A percentile compares a stretch with the other conserved stretches of the same genome.
phyloP scores from a whole-genome alignment of 2,113 vertebrate genomes.

The Sinocyclocheilus anshuiensis region DNA sequence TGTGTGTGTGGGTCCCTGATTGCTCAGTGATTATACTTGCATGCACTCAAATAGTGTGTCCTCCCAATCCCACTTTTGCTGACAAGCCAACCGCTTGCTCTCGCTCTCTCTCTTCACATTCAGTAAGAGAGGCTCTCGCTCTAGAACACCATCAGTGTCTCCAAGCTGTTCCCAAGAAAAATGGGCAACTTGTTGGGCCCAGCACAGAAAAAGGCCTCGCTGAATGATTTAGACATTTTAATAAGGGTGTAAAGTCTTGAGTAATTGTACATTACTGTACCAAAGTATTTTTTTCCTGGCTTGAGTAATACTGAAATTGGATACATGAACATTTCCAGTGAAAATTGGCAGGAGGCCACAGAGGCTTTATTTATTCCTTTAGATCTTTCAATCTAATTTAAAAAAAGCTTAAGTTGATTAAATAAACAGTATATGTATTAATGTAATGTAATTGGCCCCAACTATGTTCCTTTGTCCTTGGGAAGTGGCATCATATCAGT shows the following conservation, averaged over 20 bases:
- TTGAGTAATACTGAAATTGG: background rate
- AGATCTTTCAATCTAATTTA: background rate
- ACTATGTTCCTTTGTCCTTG: too few relatives aligned
- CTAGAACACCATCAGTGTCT: conserved; percentile 22
- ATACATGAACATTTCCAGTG: background rate
- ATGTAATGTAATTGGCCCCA: too few relatives aligned
- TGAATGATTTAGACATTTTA: conserved; percentile 7
- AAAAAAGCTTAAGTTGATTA: background rate
- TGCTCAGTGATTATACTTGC: conserved; percentile 42
- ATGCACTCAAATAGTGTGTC: conserved; percentile 20
- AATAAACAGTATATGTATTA: too few relatives aligned
- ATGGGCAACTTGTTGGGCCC: background rate
- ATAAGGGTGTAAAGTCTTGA: background rate
- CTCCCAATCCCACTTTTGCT: conserved; percentile 23
- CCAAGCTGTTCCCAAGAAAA: background rate
- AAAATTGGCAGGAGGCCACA: background rate
- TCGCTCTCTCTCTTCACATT: background rate
- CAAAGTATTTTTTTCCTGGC: background rate
- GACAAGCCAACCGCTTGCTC: conserved; percentile 24
- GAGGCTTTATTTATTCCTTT: background rate
- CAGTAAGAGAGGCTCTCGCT: conserved; percentile 14
- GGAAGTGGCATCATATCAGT: too few relatives aligned
- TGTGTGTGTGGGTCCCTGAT: conserved; percentile 5
- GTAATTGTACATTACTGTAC: background rate
- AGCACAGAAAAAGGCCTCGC: background rate